Evolutionary conservation across 2,888 invertebrate genomes (phyloP).

Genomic region (Hedya salicella): DNA sequence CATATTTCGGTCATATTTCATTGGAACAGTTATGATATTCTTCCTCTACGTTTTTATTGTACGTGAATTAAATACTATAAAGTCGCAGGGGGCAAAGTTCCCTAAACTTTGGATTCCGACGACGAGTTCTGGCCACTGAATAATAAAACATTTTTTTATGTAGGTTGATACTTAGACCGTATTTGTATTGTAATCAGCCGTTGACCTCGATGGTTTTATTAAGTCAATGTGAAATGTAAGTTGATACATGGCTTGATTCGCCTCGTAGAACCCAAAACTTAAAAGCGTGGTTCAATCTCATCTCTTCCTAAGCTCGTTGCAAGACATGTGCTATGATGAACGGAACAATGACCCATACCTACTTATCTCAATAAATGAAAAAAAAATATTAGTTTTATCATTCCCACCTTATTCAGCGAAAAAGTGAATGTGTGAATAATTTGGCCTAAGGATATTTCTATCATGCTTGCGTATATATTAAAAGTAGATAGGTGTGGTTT

Average conservation of each 20-base stretch:
- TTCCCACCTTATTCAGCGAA: too few species aligned
- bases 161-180: conserved; percentile 49
- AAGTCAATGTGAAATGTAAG: conserved; percentile 22
- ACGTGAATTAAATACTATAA: conserved; percentile 73
- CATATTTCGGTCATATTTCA: conserved; percentile 80
- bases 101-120: conserved; percentile 54
- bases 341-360: too few species aligned
- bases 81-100: conserved; percentile 64
- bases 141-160: conserved; percentile 50
- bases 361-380: too few species aligned
- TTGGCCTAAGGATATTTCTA: too few species aligned
- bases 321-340: too few species aligned
- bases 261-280: not conserved
- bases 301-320: too few species aligned
- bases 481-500: too few species aligned
- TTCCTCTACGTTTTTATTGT: conserved; percentile 72
- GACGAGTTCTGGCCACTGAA: conserved; percentile 51
- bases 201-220: conserved; percentile 41
- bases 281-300: too few species aligned
- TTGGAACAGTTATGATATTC: conserved; percentile 82
- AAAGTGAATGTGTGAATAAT: too few species aligned
- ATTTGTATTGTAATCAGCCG: conserved; percentile 46
- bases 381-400: too few species aligned
- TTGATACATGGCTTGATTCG: not conserved
- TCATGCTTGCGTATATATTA: too few species aligned